These are phyloP conservation scores for Eristalinus sepulchralis DNA, from an alignment of 2,888 invertebrate genomes.

Conservation along the genomic window DNA sequence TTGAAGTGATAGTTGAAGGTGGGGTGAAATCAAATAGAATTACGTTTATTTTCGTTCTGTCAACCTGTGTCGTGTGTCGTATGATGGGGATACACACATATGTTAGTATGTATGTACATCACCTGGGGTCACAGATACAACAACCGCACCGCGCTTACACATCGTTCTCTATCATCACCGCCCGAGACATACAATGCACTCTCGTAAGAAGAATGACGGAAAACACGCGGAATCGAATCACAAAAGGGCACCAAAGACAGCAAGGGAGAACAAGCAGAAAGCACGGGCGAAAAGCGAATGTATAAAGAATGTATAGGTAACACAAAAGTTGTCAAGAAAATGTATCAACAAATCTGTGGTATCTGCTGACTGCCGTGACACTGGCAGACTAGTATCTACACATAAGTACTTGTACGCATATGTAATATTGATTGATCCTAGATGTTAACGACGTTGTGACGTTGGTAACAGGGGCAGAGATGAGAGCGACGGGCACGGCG, in stretches of 20 bases:
- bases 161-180: background rate
- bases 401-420: constrained; percentile 46
- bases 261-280: constrained; percentile 7
- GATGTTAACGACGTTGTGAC: constrained; percentile 50
- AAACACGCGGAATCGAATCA: background rate
- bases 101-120: too few relatives aligned
- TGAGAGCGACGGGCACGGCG: background rate
- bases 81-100: background rate
- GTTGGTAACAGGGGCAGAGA: constrained; percentile 35
- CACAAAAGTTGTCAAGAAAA: constrained; percentile 49
- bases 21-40: constrained; percentile 30
- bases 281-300: background rate
- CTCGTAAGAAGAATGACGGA: background rate
- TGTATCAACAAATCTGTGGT: constrained; percentile 54
- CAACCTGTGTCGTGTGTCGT: constrained; percentile 38
- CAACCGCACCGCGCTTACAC: background rate
- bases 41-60: constrained; percentile 15
- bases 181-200: background rate
- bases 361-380: constrained; percentile 46
- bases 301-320: constrained; percentile 2
- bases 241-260: constrained; percentile 1
- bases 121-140: constrained; percentile 34
- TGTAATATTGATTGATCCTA: constrained; percentile 68
- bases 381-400: constrained; percentile 29
- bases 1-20: constrained; percentile 24